phyloP scores from a whole-genome alignment of 2,888 invertebrate genomes.

The Callosobruchus maculatus region DNA sequence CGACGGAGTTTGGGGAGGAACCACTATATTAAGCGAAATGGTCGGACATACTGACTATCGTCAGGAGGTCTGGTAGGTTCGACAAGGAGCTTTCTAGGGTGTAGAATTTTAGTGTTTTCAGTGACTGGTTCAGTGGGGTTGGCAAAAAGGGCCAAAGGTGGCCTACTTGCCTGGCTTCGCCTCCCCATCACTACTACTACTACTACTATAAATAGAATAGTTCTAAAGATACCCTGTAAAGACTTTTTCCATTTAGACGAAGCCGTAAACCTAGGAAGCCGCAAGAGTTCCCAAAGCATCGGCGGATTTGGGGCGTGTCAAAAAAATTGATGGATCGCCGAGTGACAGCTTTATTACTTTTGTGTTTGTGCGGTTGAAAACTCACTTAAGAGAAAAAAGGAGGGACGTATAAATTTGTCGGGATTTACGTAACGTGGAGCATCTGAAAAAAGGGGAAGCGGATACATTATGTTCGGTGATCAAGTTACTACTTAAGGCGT shows the following conservation, averaged over 20 bases:
- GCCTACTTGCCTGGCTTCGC: too few species aligned
- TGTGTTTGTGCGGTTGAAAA: background rate
- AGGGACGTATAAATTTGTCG: background rate
- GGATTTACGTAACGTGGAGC: background rate
- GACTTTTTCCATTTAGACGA: background rate
- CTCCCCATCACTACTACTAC: too few species aligned
- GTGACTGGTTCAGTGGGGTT: too few species aligned
- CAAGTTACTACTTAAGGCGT: background rate
- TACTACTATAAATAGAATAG: background rate
- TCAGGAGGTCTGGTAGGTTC: too few species aligned
- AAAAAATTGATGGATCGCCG: conserved; percentile 3
- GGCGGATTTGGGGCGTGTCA: conserved; percentile 1
- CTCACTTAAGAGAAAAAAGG: background rate
- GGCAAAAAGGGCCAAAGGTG: too few species aligned
- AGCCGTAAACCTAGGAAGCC: background rate
- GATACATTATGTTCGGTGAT: background rate
- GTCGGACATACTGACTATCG: too few species aligned
- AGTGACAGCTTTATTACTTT: conserved; percentile 4
- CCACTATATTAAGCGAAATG: too few species aligned
- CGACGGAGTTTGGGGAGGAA: too few species aligned
- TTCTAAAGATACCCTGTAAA: background rate
- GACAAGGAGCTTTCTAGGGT: too few species aligned
- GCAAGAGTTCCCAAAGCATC: conserved; percentile 5
- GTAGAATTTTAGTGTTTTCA: too few species aligned
- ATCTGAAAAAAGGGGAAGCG: background rate